Percentiles rank a stretch among this genome's conserved stretches.
Conservation (phyloP, 2,888 invertebrate species). For the Mellilla xanthometata region DNA sequence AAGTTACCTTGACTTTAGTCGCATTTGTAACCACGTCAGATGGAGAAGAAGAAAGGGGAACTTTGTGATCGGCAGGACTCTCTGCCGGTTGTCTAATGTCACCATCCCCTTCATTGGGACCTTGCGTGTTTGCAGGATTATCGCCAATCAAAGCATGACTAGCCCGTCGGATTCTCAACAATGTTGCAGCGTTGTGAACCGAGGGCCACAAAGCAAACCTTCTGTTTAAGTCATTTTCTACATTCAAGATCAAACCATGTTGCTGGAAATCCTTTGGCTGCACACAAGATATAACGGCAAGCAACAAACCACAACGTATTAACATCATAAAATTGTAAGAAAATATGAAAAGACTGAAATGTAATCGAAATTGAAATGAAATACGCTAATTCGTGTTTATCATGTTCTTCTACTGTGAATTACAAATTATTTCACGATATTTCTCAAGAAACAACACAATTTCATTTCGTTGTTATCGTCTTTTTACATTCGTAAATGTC, state of each 20-base stretch:
- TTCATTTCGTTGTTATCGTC: no score
- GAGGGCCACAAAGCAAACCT: constrained; percentile 61
- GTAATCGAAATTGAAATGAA: not conserved
- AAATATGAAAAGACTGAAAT: not conserved
- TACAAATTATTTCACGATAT: no score
- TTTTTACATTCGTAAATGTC: no score
- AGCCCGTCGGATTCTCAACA: constrained; percentile 45
- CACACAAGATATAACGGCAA: constrained; percentile 51
- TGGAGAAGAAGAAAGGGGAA: no score
- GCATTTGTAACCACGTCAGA: not conserved
- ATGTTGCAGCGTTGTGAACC: constrained; percentile 48
- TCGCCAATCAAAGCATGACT: constrained; percentile 17
- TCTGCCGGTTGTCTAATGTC: not conserved
- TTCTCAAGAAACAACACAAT: no score
- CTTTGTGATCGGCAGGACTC: no score
- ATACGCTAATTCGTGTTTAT: not conserved
- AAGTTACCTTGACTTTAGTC: not conserved
- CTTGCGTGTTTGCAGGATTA: constrained; percentile 13
- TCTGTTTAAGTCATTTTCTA: constrained; percentile 39
- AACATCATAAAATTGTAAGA: constrained; percentile 37
- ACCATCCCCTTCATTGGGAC: constrained; percentile 41
- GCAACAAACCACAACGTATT: constrained; percentile 47
- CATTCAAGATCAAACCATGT: constrained; percentile 25
- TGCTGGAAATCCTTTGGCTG: constrained; percentile 39
- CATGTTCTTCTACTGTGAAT: constrained; percentile 1